phyloP scores from a whole-genome alignment of 2,797 vertebrate genomes.

The Leucoraja ocellata region DNA sequence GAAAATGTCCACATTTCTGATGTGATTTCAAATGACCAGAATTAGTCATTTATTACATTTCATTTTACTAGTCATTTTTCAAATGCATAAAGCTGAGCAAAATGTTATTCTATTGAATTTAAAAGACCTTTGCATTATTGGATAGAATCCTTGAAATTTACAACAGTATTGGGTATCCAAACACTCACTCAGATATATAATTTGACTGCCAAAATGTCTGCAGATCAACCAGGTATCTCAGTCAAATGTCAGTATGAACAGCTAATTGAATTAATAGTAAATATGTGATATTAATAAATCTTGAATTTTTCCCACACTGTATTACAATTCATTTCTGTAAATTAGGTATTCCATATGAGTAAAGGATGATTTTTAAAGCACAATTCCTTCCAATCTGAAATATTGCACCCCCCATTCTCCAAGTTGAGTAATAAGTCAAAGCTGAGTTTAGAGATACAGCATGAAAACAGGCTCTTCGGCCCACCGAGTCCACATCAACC shows the following conservation, averaged over 20 bases:
- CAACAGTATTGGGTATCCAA: neutral
- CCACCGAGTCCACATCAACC: no score
- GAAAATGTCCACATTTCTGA: no score
- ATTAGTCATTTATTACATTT: no score
- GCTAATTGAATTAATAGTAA: neutral
- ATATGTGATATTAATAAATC: neutral
- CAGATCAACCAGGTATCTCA: neutral
- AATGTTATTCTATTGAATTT: no score
- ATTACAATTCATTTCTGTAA: neutral
- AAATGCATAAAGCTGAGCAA: no score
- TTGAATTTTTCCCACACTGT: neutral
- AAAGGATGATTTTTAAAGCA: neutral
- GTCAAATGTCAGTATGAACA: neutral
- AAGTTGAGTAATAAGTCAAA: no score
- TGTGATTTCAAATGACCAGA: no score
- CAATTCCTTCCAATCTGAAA: neutral
- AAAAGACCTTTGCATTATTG: neutral
- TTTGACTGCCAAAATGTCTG: neutral
- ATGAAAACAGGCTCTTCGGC: no score
- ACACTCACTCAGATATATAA: neutral
- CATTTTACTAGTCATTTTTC: no score
- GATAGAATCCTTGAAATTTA: neutral
- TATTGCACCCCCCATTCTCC: neutral
- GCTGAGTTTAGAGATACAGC: no score
- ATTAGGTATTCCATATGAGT: neutral